Conservation (phyloP, 1,140 invertebrate genomes). For the Leptinotarsa defecta region DNA sequence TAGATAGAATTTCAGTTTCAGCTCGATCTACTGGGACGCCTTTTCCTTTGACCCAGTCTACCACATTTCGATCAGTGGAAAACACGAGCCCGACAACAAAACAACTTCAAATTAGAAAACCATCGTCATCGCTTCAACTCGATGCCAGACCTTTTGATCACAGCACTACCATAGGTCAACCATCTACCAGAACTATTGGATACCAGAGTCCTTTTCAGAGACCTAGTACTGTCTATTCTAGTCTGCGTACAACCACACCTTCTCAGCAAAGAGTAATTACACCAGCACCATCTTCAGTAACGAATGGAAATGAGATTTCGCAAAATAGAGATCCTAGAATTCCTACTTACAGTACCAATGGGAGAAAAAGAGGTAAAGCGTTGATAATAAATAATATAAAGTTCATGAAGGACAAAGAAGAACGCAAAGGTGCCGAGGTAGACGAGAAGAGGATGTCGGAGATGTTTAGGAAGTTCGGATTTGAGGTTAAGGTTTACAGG, state of each 20-base stretch:
- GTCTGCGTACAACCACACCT: neutral
- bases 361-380: slow-evolving; percentile 56
- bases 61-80: too few species aligned
- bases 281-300: neutral
- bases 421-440: slow-evolving; percentile 57
- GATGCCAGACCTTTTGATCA: neutral
- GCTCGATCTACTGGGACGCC: too few species aligned
- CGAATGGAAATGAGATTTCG: neutral
- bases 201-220: slow-evolving; percentile 12
- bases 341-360: slow-evolving; percentile 20
- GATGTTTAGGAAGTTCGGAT: slow-evolving; percentile 62
- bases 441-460: slow-evolving; percentile 60
- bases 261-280: neutral
- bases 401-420: slow-evolving; percentile 47
- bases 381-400: slow-evolving; percentile 64
- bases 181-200: neutral
- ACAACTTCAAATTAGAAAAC: too few species aligned
- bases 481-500: slow-evolving; percentile 54
- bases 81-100: too few species aligned
- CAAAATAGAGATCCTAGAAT: neutral
- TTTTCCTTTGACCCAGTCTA: too few species aligned
- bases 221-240: neutral
- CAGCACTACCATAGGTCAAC: too few species aligned
- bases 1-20: too few species aligned
- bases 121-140: neutral